Conservation (phyloP, 2,888 invertebrate genomes). For the Aquatica leii region DNA sequence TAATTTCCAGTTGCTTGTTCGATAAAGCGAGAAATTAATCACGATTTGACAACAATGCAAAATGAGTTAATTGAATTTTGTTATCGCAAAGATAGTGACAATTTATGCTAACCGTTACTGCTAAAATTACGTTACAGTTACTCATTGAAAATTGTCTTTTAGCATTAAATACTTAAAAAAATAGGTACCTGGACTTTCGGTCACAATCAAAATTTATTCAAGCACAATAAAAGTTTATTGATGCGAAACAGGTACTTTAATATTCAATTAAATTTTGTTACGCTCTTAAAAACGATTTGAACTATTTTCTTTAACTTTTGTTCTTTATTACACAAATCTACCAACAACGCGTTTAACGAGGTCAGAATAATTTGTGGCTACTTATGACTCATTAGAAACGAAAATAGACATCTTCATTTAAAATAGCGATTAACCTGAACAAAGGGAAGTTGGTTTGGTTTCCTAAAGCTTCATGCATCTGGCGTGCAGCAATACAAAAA, state of each 20-base stretch:
- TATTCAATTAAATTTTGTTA: too few relatives aligned
- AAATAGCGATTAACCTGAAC: slow-evolving; percentile 15
- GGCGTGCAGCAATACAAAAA: too few relatives aligned
- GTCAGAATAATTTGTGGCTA: slow-evolving; percentile 31
- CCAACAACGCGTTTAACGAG: slow-evolving; percentile 27
- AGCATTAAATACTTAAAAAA: too few relatives aligned
- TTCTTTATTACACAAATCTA: slow-evolving; percentile 19
- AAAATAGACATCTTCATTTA: slow-evolving; percentile 28
- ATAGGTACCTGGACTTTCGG: too few relatives aligned
- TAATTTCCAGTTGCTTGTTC: neutral
- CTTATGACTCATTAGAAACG: slow-evolving; percentile 27
- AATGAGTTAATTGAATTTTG: slow-evolving; percentile 1
- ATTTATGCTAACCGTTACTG: too few relatives aligned
- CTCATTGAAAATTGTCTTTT: too few relatives aligned
- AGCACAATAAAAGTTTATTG: too few relatives aligned
- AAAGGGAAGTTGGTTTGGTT: slow-evolving; percentile 18
- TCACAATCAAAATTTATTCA: too few relatives aligned
- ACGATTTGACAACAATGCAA: neutral
- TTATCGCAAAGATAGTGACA: slow-evolving; percentile 3
- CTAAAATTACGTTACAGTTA: too few relatives aligned
- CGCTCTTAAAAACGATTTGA: too few relatives aligned
- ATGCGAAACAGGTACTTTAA: too few relatives aligned
- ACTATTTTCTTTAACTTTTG: slow-evolving; percentile 21
- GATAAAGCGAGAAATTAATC: neutral
- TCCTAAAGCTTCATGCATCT: neutral